These are phyloP conservation scores for Nothobranchius furzeri DNA, from an alignment of 2,113 vertebrate genomes.

Conservation along the genomic window DNA sequence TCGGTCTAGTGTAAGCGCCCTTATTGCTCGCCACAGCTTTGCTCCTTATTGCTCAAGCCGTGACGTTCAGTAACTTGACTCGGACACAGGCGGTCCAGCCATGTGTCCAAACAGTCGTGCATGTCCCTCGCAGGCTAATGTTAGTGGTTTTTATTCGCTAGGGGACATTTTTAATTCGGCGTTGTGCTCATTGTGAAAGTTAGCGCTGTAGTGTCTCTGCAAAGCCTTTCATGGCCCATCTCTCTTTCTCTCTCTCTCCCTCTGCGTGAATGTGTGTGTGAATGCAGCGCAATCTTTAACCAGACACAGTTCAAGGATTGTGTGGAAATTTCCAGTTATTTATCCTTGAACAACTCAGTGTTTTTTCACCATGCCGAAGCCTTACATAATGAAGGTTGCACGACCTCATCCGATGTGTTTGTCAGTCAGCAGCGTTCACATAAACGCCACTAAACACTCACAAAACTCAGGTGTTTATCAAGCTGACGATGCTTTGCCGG, in stretches of 20 bases:
- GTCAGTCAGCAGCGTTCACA: background rate
- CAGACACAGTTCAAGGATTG: conserved; percentile 30
- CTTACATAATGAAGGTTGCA: conserved; percentile 65
- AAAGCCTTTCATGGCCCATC: conserved; percentile 64
- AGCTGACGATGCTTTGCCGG: background rate
- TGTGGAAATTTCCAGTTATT: conserved; percentile 25
- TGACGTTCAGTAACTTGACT: conserved; percentile 83
- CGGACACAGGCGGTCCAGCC: conserved; percentile 70
- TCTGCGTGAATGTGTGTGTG: conserved; percentile 7
- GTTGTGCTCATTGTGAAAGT: conserved; percentile 71
- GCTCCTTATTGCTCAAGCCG: conserved; percentile 71
- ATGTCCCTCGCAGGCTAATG: conserved; percentile 1
- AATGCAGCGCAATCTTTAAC: conserved; percentile 45
- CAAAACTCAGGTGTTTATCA: background rate
- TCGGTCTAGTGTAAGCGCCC: conserved; percentile 77
- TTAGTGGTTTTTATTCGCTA: conserved; percentile 17
- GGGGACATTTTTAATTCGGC: background rate
- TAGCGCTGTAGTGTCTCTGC: conserved; percentile 60
- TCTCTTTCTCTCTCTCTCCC: background rate
- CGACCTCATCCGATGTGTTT: conserved; percentile 41
- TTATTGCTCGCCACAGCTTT: conserved; percentile 69
- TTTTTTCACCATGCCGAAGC: conserved; percentile 34
- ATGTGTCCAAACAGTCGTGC: conserved; percentile 58
- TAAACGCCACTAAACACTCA: conserved; percentile 23
- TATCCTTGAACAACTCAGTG: conserved; percentile 21